Evolutionary conservation across 2,888 invertebrate species (phyloP), one percentile per base, ranked within the genome.

Genomic region (Cephus pygmeus): DNA sequence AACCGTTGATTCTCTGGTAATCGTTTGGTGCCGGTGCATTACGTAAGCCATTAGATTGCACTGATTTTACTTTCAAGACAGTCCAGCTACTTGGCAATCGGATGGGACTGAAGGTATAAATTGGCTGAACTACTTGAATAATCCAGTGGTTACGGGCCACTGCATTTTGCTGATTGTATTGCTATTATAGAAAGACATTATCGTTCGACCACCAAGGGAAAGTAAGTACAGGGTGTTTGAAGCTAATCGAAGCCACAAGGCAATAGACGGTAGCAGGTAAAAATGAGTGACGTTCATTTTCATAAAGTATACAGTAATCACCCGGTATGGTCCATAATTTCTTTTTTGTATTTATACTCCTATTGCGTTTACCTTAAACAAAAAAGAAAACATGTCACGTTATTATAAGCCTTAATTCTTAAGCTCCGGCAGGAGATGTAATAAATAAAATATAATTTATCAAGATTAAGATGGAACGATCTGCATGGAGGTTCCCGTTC

Each of bases 1-100:
- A 23, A 56, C 23, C 56, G 56, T 56, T 23, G 23, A 56, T 23
- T 71, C 71, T 31, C 71, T 71, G 12, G 71, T 71, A 71, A 71
- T 71, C 71, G 33, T 23, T 71, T 71, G n/a, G 71, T 34, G 31
- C 71, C 34, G 23, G 23, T 34, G 71, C 31, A 71, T 71, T 71
- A 71, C 71, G 71, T 34, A 71, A 71, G 23, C 9, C 34, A 71
- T 23, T 31, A 34, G 71, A 34, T 71, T 71, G 71, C 71, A 31
- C 31, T n/a, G 31, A 71, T 71, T 71, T 71, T 71, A n/a, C 71
- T 71, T 71, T 71, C 71, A 34, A 71, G 33, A 31, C 33, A 71
- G 71, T 34, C 56, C 23, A 56, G 23, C 23, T 23, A 23, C 23
- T 56, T 23, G 56, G 56, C 23, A 56, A 56, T 56, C 56, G 56